Evolutionary conservation across 2,797 vertebrate species (phyloP).

Genomic region (Antennarius maculatus): DNA sequence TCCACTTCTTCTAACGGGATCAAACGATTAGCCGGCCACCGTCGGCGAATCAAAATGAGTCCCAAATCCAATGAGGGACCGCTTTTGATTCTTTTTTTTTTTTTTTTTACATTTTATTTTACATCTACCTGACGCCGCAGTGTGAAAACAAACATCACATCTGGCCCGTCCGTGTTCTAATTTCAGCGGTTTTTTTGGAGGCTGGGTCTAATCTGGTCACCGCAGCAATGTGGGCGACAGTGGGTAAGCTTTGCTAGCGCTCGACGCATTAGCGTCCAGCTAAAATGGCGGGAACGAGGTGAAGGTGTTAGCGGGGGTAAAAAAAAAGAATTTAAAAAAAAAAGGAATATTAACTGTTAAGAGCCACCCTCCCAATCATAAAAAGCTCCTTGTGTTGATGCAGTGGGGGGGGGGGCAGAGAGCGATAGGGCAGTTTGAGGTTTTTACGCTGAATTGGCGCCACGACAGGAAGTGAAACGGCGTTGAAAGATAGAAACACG

Average conservation of each 20-base stretch:
- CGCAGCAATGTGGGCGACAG: constrained; percentile 71
- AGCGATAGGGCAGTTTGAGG: constrained; percentile 19
- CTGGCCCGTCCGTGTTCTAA: constrained; percentile 76
- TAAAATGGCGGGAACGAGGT: constrained; percentile 70
- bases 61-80: constrained; percentile 74
- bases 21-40: constrained; percentile 83
- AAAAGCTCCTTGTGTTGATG: constrained; percentile 19
- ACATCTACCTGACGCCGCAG: constrained; percentile 75
- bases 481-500: too few relatives aligned
- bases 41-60: constrained; percentile 79
- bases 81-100: constrained; percentile 63
- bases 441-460: constrained; percentile 20
- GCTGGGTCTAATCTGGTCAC: constrained; percentile 75
- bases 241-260: constrained; percentile 75
- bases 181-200: constrained; percentile 62
- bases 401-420: constrained; percentile 11
- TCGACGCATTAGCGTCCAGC: constrained; percentile 77
- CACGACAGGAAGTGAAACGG: constrained; percentile 8
- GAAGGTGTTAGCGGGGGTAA: constrained; percentile 1
- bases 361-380: constrained; percentile 33
- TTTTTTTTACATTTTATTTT: constrained; percentile 2
- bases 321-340: background rate
- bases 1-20: constrained; percentile 81
- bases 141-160: constrained; percentile 82
- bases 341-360: constrained; percentile 34